Conservation (phyloP, 2,888 invertebrate genomes). For the Creontiades dilutus region DNA sequence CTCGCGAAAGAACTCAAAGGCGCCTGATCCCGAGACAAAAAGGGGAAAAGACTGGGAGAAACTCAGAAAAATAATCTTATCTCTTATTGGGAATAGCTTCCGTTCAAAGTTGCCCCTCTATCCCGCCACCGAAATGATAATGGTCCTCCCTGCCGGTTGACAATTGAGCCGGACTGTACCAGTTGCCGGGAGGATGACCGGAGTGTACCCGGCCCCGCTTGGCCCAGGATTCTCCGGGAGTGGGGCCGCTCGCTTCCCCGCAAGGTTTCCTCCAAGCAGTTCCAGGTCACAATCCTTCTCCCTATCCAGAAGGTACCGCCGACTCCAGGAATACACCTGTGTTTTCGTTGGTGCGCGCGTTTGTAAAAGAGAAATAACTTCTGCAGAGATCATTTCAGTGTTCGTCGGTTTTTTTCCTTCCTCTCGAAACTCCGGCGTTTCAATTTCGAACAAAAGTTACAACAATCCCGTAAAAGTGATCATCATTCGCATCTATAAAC, state of each 20-base stretch:
- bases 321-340: slow-evolving; percentile 26
- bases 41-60: neutral
- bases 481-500: neutral
- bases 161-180: slow-evolving; percentile 33
- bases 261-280: neutral
- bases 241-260: neutral
- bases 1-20: too few species aligned
- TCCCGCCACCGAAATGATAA: slow-evolving; percentile 26
- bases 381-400: too few species aligned
- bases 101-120: neutral
- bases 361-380: neutral
- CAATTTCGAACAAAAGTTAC: neutral
- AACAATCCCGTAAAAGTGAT: neutral
- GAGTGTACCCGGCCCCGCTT: slow-evolving; percentile 1
- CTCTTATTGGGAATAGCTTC: slow-evolving; percentile 50
- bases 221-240: neutral
- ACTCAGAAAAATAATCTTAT: slow-evolving; percentile 42
- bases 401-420: neutral
- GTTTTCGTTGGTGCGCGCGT: slow-evolving; percentile 26
- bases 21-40: too few species aligned
- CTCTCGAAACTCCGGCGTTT: neutral
- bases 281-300: slow-evolving; percentile 7
- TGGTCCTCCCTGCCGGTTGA: neutral
- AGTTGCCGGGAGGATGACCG: neutral
- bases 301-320: slow-evolving; percentile 6